A percentile compares a stretch with the other conserved stretches of the same genome.
Evolutionary conservation across 2,888 invertebrate species (phyloP).

Genomic region (Autographa gamma): DNA sequence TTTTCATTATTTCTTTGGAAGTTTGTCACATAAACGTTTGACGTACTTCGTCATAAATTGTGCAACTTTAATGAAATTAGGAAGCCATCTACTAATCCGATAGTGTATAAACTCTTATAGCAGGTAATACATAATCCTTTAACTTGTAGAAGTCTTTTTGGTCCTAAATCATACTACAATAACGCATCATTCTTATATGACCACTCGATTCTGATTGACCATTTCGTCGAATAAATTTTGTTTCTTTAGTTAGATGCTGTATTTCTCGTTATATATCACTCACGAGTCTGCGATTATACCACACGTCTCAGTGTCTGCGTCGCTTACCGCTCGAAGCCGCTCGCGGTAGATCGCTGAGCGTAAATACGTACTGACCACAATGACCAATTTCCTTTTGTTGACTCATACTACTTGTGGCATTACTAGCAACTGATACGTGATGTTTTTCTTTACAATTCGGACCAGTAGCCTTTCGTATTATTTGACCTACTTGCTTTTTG

Average conservation of each 20-base stretch:
- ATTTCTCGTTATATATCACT: background rate
- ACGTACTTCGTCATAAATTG: too few relatives aligned
- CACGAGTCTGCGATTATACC: background rate
- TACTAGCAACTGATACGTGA: slow-evolving; percentile 36
- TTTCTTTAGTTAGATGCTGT: too few relatives aligned
- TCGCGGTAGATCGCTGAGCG: slow-evolving; percentile 47
- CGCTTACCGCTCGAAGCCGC: slow-evolving; percentile 33
- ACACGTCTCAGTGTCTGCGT: slow-evolving; percentile 37
- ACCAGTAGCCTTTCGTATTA: slow-evolving; percentile 35
- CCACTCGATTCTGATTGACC: too few relatives aligned
- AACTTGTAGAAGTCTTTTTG: too few relatives aligned
- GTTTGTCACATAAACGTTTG: too few relatives aligned
- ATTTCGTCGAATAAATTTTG: too few relatives aligned
- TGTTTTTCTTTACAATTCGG: slow-evolving; percentile 48
- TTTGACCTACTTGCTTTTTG: slow-evolving; percentile 42
- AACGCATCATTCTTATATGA: too few relatives aligned
- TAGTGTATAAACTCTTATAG: too few relatives aligned
- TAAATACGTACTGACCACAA: slow-evolving; percentile 54
- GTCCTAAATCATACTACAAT: too few relatives aligned
- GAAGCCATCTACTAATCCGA: too few relatives aligned
- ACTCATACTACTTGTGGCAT: slow-evolving; percentile 49
- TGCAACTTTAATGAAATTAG: too few relatives aligned
- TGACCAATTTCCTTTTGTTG: slow-evolving; percentile 56
- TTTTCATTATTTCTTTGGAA: background rate
- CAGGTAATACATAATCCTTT: too few relatives aligned